A percentile compares a stretch with the other conserved stretches of the same genome.
Conservation (phyloP, 1,140 invertebrate species). For the Caenorhabditis tropicalis region DNA sequence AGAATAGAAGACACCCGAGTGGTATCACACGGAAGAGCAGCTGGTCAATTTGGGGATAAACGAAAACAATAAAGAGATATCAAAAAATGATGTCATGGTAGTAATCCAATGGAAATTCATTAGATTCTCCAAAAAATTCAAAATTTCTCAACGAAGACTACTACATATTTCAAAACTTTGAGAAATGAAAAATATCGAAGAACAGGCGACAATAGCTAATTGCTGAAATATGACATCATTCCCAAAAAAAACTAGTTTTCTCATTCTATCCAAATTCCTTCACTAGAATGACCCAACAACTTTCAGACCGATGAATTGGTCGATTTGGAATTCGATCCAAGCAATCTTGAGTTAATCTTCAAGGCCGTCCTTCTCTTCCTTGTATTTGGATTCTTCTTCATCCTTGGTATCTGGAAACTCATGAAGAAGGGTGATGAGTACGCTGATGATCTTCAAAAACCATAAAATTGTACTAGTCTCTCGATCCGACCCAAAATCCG, state of each 20-base stretch:
- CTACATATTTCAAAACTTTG: too few species aligned
- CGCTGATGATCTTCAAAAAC: constrained; percentile 56
- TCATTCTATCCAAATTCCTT: too few species aligned
- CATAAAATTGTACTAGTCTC: not conserved
- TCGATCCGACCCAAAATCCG: not conserved
- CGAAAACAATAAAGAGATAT: not conserved
- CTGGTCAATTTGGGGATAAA: not conserved
- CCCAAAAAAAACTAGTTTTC: too few species aligned
- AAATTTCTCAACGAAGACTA: not conserved
- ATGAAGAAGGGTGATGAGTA: constrained; percentile 44
- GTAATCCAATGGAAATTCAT: too few species aligned
- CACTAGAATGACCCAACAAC: not conserved
- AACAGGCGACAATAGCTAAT: too few species aligned
- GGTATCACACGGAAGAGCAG: not conserved
- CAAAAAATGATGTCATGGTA: not conserved
- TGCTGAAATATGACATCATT: too few species aligned
- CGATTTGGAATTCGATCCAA: constrained; percentile 48
- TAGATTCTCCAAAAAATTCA: not conserved
- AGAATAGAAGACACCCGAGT: not conserved
- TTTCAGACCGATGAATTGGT: constrained; percentile 52
- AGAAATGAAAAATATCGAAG: too few species aligned
- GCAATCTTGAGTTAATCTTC: constrained; percentile 52
- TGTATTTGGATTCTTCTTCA: constrained; percentile 50
- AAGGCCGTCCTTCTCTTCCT: constrained; percentile 47
- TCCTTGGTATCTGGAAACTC: constrained; percentile 39